Percentiles rank a stretch among this genome's conserved stretches.
Conservation (phyloP, 2,888 invertebrate genomes). For the Pammene aurita region DNA sequence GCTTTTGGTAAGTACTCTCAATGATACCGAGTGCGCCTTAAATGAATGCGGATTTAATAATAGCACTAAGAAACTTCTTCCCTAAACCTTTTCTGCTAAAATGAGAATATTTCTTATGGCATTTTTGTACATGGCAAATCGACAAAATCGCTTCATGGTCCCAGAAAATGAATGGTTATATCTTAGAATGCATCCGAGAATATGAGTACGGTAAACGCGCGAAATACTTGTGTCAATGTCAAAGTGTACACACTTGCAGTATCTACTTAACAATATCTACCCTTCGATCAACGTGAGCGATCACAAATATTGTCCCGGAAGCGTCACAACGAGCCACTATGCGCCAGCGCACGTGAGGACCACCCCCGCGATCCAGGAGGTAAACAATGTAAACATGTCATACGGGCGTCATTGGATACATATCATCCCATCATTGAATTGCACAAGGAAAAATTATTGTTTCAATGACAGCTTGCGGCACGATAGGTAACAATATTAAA, state of each 20-base stretch:
- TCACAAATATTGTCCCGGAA: slow-evolving; percentile 52
- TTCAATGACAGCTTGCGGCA: not conserved
- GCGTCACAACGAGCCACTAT: slow-evolving; percentile 44
- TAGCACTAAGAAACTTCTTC: not conserved
- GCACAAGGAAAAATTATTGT: not conserved
- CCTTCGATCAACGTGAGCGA: slow-evolving; percentile 39
- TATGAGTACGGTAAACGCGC: not conserved
- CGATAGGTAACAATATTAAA: not conserved
- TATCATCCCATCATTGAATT: not conserved
- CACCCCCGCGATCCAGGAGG: slow-evolving; percentile 51
- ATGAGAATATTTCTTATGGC: too few relatives aligned
- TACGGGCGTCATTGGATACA: slow-evolving; percentile 37
- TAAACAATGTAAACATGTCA: slow-evolving; percentile 53
- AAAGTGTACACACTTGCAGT: slow-evolving; percentile 10
- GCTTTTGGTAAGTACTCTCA: slow-evolving; percentile 13
- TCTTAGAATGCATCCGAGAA: not conserved
- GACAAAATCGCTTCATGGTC: too few relatives aligned
- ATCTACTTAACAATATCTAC: slow-evolving; percentile 33
- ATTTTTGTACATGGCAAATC: too few relatives aligned
- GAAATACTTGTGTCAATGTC: not conserved
- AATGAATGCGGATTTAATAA: not conserved
- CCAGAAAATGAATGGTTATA: too few relatives aligned
- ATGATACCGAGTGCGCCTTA: not conserved
- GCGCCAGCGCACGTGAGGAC: slow-evolving; percentile 47
- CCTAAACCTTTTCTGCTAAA: too few relatives aligned